Evolutionary conservation across 2,888 invertebrate species (phyloP).

Genomic region (Nowickia ferox): DNA sequence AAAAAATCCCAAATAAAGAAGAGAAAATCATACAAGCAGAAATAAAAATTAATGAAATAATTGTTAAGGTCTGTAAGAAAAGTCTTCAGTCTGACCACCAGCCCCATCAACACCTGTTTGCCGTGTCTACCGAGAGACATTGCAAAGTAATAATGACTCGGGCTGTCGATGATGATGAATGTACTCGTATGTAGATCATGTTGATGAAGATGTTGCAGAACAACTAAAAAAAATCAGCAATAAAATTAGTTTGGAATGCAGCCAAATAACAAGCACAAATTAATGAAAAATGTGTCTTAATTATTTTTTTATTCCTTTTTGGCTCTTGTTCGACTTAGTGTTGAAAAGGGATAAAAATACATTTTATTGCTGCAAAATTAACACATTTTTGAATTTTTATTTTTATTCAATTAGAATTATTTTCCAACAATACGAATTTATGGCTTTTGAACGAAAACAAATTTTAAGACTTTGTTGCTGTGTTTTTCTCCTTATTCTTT

Average conservation of each 20-base stretch:
- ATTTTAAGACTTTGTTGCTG: conserved; percentile 39
- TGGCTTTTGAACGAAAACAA: conserved; percentile 6
- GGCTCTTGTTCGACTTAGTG: neutral
- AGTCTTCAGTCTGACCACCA: conserved; percentile 11
- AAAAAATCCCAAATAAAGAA: neutral
- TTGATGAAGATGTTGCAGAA: conserved; percentile 17
- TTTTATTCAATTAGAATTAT: conserved; percentile 39
- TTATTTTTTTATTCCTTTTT: conserved; percentile 13
- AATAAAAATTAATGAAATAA: conserved; percentile 40
- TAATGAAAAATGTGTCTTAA: conserved; percentile 46
- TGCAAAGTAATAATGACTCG: conserved; percentile 1
- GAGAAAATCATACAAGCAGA: conserved; percentile 27
- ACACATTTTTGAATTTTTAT: conserved; percentile 14
- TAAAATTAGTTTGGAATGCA: conserved; percentile 40
- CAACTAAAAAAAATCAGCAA: conserved; percentile 27
- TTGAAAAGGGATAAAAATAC: conserved; percentile 36
- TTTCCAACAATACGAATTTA: conserved; percentile 33
- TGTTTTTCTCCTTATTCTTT: neutral
- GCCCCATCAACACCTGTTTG: conserved; percentile 50
- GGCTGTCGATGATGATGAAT: conserved; percentile 13
- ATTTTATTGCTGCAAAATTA: conserved; percentile 36
- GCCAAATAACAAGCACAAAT: conserved; percentile 54
- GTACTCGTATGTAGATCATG: neutral
- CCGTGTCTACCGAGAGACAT: neutral
- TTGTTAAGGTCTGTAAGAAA: conserved; percentile 22